phyloP scores from a whole-genome alignment of 2,888 invertebrate species.

The Eupeodes latifasciatus region DNA sequence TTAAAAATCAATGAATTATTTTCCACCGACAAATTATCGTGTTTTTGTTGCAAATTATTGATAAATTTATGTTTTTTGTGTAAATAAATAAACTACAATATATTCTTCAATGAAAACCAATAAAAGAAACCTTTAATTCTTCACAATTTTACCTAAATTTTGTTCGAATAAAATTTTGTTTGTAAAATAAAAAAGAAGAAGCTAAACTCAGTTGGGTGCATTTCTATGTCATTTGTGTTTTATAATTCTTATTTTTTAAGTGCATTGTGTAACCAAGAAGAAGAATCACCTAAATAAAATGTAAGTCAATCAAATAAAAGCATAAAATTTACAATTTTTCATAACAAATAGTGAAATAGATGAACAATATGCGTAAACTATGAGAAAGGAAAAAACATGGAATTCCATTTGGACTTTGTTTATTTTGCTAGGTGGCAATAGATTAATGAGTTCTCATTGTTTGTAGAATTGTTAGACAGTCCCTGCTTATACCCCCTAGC shows the following conservation, averaged over 20 bases:
- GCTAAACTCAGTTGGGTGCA: neutral
- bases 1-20: slow-evolving; percentile 24
- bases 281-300: slow-evolving; percentile 16
- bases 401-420: slow-evolving; percentile 61
- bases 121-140: slow-evolving; percentile 1
- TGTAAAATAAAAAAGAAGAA: neutral
- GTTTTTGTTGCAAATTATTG: slow-evolving; percentile 40
- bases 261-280: slow-evolving; percentile 66
- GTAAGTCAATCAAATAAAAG: slow-evolving; percentile 48
- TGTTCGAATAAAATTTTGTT: slow-evolving; percentile 1
- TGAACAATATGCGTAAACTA: neutral
- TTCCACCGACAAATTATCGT: slow-evolving; percentile 42
- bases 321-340: slow-evolving; percentile 5
- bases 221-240: slow-evolving; percentile 24
- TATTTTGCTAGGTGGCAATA: slow-evolving; percentile 45
- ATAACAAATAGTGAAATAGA: neutral
- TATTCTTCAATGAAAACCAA: neutral
- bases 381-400: slow-evolving; percentile 48
- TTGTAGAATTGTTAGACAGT: neutral
- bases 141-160: slow-evolving; percentile 23
- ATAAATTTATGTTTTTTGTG: slow-evolving; percentile 47
- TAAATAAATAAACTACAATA: slow-evolving; percentile 14
- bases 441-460: slow-evolving; percentile 8
- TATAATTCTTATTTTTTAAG: slow-evolving; percentile 44
- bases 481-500: neutral